phyloP scores from a whole-genome alignment of 2,797 vertebrate species.

The Sparus aurata region DNA sequence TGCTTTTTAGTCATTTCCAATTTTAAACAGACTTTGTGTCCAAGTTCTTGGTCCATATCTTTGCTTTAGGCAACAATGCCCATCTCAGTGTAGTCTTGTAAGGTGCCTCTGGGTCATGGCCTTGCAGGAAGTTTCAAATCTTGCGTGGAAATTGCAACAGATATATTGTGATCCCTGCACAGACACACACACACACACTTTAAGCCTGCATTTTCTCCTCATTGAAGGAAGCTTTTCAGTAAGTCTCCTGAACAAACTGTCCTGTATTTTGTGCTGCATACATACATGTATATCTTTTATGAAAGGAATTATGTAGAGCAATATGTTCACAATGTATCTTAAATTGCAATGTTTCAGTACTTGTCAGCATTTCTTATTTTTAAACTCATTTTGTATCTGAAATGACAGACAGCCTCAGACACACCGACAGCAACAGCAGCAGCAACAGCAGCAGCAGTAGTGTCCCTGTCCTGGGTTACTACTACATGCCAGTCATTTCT shows the following conservation, averaged over 20 bases:
- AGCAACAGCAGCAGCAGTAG: conserved; percentile 48
- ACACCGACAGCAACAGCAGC: conserved; percentile 16
- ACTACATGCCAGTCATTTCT: conserved; percentile 91
- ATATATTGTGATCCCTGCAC: conserved; percentile 20
- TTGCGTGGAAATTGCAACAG: conserved; percentile 57
- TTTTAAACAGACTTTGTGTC: conserved; percentile 11
- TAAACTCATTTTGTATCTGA: conserved; percentile 1
- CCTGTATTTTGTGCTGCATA: not conserved
- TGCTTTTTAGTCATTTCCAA: not conserved
- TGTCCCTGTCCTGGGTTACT: conserved; percentile 70
- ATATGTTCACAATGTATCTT: not conserved
- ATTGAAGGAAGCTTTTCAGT: conserved; percentile 10
- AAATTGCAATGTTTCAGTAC: not conserved
- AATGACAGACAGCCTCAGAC: conserved; percentile 1
- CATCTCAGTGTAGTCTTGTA: conserved; percentile 28
- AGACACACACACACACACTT: conserved; percentile 15
- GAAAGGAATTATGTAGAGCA: not conserved
- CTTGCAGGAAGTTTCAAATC: conserved; percentile 48
- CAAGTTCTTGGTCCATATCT: not conserved
- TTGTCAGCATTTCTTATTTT: not conserved
- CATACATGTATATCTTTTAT: not conserved
- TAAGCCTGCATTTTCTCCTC: not conserved
- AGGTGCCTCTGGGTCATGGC: conserved; percentile 46
- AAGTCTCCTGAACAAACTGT: not conserved
- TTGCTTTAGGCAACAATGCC: conserved; percentile 30